Percentiles rank a stretch among this genome's conserved stretches.
Evolutionary conservation across 2,797 vertebrate genomes (phyloP).

Genomic region (Urosaurus nigricauda): DNA sequence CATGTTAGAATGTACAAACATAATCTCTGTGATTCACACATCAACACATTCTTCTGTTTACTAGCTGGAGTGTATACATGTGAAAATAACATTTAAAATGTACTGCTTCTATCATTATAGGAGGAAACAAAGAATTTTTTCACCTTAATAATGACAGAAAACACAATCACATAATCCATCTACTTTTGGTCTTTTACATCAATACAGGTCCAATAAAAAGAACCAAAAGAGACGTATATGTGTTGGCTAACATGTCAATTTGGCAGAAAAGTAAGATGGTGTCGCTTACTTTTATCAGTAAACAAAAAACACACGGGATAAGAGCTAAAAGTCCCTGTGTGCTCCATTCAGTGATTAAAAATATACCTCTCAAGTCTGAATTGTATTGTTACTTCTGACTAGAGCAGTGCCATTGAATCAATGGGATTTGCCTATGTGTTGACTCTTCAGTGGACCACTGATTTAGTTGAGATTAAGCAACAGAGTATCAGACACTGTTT

Average conservation of each 20-base stretch:
- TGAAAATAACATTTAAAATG: not conserved
- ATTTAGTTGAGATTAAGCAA: too few relatives aligned
- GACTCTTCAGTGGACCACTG: too few relatives aligned
- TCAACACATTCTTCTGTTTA: not conserved
- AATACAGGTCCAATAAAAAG: not conserved
- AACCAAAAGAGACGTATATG: not conserved
- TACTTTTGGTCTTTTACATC: not conserved
- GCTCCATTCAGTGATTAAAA: not conserved
- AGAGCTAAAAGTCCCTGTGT: too few relatives aligned
- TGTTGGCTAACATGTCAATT: not conserved
- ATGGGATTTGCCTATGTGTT: too few relatives aligned
- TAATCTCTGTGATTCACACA: not conserved
- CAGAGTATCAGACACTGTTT: not conserved
- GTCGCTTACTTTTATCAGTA: not conserved
- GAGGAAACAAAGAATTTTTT: not conserved
- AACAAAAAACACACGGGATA: not conserved
- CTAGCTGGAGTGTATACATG: not conserved
- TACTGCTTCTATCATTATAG: not conserved
- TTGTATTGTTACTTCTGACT: too few relatives aligned
- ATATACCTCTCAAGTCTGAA: too few relatives aligned
- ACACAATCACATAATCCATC: not conserved
- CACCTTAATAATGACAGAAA: not conserved
- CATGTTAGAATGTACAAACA: too few relatives aligned
- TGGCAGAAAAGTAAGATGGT: not conserved
- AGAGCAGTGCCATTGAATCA: too few relatives aligned